Base-by-base conservation (phyloP, 1,140 invertebrate genomes). In the Pomacea maculata region DNA sequence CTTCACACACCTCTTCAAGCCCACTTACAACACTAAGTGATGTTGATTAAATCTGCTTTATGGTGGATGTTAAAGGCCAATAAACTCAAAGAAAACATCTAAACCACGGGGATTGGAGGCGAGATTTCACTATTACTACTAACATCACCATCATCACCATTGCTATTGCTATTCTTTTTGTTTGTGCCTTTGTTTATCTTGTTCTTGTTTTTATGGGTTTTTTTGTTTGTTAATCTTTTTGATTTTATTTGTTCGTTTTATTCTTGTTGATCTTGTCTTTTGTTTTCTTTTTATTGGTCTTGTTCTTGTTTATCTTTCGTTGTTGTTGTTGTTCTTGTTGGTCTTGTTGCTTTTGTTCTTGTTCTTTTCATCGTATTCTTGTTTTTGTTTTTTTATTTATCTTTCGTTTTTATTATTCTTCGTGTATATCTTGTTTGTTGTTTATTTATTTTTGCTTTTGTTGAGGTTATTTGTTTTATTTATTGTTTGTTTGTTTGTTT, bases 391-490 rank as follows among this genome's bases (percentile, higher is more conserved):
- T 45, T 45, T 45, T 45, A 45, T 45, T 45, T 45, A 45, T 45
- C 1, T 45, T 45, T 45, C 73, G 64, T 80, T 17, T 72, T n/a
- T 71, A n/a, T 73, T 45, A 10, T 29, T 80, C 21, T 76, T 61
- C 67, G 52, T 76, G 9, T 76, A 8, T 80, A 57, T 63, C 45
- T 78, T 21, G 21, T 45, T 61, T 19, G 21, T 73, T 55, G 17
- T 55, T 55, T 63, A 71, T 80, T 68, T 29, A 9, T 63, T 61
- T 75, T 52, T 80, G 19, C 34, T 55, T 45, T 72, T 57, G 52
- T 8, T 55, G 9, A 25, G 0, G 25, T 25, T 25, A 25, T 25
- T 25, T 25, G 25, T 0, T 25, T 25, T 25, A 25, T 25, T 25
- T 25, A 25, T 25, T 25, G 73, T 25, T 10, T 55, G 17, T 57